Evolutionary conservation across 2,888 invertebrate species (phyloP), one percentile per base, ranked within the genome.

Genomic region (Aphidius colemani): DNA sequence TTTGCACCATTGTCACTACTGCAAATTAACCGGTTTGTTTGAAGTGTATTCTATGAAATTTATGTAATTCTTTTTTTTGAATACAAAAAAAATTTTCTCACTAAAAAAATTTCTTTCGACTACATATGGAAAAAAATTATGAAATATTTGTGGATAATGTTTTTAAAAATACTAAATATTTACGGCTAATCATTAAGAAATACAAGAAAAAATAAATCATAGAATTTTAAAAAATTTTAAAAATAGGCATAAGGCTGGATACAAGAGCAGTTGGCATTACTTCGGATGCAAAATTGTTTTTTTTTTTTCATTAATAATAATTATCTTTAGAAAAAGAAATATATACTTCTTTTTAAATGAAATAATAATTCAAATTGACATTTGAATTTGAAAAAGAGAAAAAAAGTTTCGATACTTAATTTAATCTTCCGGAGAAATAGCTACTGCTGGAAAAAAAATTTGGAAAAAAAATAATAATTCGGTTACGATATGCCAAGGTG

Each of bases 171-270:
- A 75, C 77, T 80, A 78, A 75, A 74, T 74, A 74, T 78, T 75
- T 79, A 81, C 75, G 78, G 76, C 79, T 82, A 81, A 80, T 79
- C 78, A 77, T 81, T 82, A 81, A 78, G 80, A 57, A 57, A 46
- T 82, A 80, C 80, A 79, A 76, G n/a, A 18, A 72, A 75, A 68
- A 74, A 53, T 41, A 53, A 41, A n/a, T 69, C 75, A 80, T 81
- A 81, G 77, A 76, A 78, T 73, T 77, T 66, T 55, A 78, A 78
- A 67, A 39, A 63, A 60, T 30, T 56, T 66, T 67, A 67, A 58
- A 64, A 57, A 69, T 70, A 70, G 69, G 44, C 62, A 69, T 70
- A 70, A 70, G 70, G 53, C 59, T 59, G 53, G 45, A 67, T 65
- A 58, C 55, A 65, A 56, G 74, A 75, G 76, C 75, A 74, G 76